Conservation (phyloP, 2,113 vertebrate species). For the Sminthopsis crassicaudata region DNA sequence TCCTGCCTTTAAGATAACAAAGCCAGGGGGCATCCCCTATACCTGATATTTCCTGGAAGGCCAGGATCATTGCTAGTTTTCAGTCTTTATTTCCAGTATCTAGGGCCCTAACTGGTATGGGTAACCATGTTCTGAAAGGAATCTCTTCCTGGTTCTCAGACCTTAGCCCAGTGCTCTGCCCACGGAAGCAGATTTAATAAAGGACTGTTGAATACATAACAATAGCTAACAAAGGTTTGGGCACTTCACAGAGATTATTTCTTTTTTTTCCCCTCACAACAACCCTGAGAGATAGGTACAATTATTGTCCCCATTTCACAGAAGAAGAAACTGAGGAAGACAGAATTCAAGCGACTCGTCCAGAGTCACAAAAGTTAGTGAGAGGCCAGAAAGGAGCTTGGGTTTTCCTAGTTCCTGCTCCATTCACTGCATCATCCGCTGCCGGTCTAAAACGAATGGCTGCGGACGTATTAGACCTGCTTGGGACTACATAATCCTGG, state of each 20-base stretch:
- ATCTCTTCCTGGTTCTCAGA: background rate
- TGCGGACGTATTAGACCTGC: too few species aligned
- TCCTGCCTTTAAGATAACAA: background rate
- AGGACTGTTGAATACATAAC: background rate
- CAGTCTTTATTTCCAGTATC: background rate
- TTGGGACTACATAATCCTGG: background rate
- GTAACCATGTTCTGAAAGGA: background rate
- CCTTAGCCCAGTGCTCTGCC: background rate
- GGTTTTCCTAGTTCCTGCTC: background rate
- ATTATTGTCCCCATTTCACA: background rate
- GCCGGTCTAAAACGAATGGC: background rate
- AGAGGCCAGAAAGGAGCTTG: background rate
- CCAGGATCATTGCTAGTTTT: background rate
- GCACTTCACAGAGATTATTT: background rate
- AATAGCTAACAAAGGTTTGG: background rate
- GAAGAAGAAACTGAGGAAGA: background rate
- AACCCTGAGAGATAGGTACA: background rate
- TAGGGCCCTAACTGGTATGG: background rate
- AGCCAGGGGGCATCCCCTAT: background rate
- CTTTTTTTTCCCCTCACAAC: background rate
- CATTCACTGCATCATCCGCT: background rate
- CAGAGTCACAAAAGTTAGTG: background rate
- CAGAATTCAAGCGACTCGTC: background rate
- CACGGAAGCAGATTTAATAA: background rate
- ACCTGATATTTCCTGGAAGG: background rate